phyloP scores from a whole-genome alignment of 2,888 invertebrate species.

The Hoplodrina ambigua region DNA sequence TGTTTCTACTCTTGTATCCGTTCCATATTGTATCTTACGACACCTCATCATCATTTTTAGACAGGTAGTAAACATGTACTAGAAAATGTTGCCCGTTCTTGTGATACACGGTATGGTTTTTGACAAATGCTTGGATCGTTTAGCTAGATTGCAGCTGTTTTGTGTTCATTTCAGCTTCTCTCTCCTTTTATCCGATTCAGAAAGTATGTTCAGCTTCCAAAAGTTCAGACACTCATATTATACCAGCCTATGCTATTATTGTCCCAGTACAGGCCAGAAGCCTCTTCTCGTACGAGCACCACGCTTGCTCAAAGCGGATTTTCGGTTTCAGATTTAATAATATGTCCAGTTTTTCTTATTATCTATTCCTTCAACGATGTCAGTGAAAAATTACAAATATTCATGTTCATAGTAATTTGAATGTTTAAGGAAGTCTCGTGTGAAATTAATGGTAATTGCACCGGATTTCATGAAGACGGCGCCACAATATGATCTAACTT shows the following conservation, averaged over 20 bases:
- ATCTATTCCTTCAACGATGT: too few species aligned
- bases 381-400: too few species aligned
- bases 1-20: not conserved
- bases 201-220: not conserved
- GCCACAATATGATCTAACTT: constrained; percentile 47
- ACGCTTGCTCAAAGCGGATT: too few species aligned
- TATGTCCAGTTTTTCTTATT: too few species aligned
- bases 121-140: not conserved
- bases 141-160: not conserved
- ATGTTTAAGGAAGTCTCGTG: not conserved
- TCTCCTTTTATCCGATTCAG: not conserved
- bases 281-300: too few species aligned
- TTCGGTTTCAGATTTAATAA: too few species aligned
- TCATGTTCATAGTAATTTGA: not conserved
- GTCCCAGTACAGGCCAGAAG: too few species aligned
- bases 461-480: constrained; percentile 30
- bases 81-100: too few species aligned
- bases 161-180: not conserved
- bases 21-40: not conserved
- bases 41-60: constrained; percentile 6
- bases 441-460: constrained; percentile 17
- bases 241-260: too few species aligned
- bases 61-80: not conserved
- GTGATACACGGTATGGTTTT: not conserved
- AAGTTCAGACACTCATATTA: too few species aligned